A percentile compares a stretch with the other conserved stretches of the same genome.
phyloP scores from a whole-genome alignment of 2,888 invertebrate species.

The Microdon myrmicae region DNA sequence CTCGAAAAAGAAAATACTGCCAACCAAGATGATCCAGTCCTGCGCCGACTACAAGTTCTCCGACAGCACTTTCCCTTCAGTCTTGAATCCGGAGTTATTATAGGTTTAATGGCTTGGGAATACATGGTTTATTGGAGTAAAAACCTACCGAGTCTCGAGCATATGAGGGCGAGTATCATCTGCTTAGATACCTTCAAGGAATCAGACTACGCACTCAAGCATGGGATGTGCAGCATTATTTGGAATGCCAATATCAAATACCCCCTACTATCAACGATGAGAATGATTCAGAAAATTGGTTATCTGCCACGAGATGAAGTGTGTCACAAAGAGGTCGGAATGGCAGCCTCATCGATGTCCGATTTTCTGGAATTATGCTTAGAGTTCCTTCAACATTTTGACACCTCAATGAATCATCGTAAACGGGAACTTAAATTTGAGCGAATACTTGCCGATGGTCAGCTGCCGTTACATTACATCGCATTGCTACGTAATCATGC shows the following conservation, averaged over 20 bases:
- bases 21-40: slow-evolving; percentile 65
- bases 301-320: slow-evolving; percentile 87
- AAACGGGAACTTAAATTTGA: slow-evolving; percentile 63
- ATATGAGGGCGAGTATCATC: slow-evolving; percentile 77
- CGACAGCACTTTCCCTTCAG: slow-evolving; percentile 88
- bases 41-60: slow-evolving; percentile 74
- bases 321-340: slow-evolving; percentile 80
- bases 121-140: slow-evolving; percentile 89
- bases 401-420: slow-evolving; percentile 59
- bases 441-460: slow-evolving; percentile 62
- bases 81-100: slow-evolving; percentile 79
- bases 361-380: slow-evolving; percentile 73
- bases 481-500: slow-evolving; percentile 81
- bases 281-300: slow-evolving; percentile 82
- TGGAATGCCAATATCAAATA: slow-evolving; percentile 92
- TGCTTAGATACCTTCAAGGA: slow-evolving; percentile 70
- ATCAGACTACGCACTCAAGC: slow-evolving; percentile 68
- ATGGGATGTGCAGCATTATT: slow-evolving; percentile 85
- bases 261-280: slow-evolving; percentile 78
- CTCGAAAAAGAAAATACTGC: slow-evolving; percentile 60
- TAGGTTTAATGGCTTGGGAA: slow-evolving; percentile 92
- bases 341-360: slow-evolving; percentile 73
- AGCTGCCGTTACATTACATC: slow-evolving; percentile 74
- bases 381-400: slow-evolving; percentile 61
- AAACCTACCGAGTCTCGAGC: slow-evolving; percentile 73